A percentile compares a stretch with the other conserved stretches of the same genome.
Conservation (phyloP, 1,140 invertebrate species). For the Oreohelix idahoensis region DNA sequence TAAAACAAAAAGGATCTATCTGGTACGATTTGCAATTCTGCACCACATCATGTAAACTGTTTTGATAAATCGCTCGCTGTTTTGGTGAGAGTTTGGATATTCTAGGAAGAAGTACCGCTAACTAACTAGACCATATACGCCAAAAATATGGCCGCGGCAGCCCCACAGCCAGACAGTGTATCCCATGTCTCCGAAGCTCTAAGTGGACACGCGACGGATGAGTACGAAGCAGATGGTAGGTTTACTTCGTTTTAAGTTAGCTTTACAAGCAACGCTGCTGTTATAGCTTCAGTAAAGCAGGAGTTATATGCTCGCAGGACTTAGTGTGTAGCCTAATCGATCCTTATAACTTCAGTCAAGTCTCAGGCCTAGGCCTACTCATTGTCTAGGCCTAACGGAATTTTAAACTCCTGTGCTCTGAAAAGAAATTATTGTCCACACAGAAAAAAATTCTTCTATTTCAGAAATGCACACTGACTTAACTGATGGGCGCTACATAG, state of each 20-base stretch:
- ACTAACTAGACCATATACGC: neutral
- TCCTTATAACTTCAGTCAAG: too few relatives aligned
- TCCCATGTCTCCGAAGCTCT: slow-evolving; percentile 30
- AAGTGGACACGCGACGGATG: slow-evolving; percentile 17
- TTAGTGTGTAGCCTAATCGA: too few relatives aligned
- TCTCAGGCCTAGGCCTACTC: too few relatives aligned
- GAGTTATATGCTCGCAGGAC: too few relatives aligned
- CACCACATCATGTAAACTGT: neutral
- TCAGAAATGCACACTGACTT: too few relatives aligned
- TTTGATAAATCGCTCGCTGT: neutral
- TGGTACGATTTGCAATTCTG: neutral
- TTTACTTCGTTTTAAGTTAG: neutral
- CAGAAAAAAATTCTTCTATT: too few relatives aligned
- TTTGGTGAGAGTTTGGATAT: neutral
- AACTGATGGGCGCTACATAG: too few relatives aligned
- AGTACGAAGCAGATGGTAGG: slow-evolving; percentile 4
- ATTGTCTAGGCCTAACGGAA: too few relatives aligned
- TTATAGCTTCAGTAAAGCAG: too few relatives aligned
- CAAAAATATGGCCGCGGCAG: slow-evolving; percentile 19
- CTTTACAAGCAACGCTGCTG: neutral
- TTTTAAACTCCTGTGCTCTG: too few relatives aligned
- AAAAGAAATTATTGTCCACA: too few relatives aligned
- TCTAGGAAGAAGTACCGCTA: neutral
- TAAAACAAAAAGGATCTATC: neutral
- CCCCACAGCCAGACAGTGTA: slow-evolving; percentile 6